A percentile compares a stretch with the other conserved stretches of the same genome.
These are phyloP conservation scores for Odontesthes bonariensis DNA, from an alignment of 2,113 vertebrate species.

Conservation along the genomic window DNA sequence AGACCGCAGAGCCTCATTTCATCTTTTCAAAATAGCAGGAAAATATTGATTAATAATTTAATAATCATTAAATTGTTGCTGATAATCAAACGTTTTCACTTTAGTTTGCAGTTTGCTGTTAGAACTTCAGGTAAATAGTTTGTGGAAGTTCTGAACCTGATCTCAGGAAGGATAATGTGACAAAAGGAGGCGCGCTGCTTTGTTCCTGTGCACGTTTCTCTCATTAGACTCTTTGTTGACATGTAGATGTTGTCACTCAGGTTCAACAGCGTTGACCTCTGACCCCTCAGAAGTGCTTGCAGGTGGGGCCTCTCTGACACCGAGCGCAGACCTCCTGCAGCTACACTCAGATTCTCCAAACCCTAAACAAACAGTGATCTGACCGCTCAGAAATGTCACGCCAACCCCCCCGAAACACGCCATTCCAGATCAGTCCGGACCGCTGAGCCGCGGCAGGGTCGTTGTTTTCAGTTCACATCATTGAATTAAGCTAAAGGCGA, in stretches of 20 bases:
- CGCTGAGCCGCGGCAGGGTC: too few species aligned
- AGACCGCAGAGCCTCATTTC: too few species aligned
- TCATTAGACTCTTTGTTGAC: constrained; percentile 75
- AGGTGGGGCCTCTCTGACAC: constrained; percentile 78
- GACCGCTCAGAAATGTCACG: constrained; percentile 48
- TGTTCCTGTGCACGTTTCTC: constrained; percentile 62
- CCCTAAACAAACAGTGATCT: constrained; percentile 76
- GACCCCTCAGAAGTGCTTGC: constrained; percentile 82
- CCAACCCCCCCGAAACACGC: constrained; percentile 27
- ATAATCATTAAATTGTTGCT: too few species aligned
- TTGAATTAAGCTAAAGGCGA: too few species aligned
- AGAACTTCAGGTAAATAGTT: too few species aligned
- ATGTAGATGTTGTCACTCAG: constrained; percentile 77
- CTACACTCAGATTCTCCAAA: constrained; percentile 50
- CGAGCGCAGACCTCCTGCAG: constrained; percentile 69
- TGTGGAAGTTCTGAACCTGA: too few species aligned
- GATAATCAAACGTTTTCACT: too few species aligned
- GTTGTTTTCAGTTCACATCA: neutral
- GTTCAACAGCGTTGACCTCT: constrained; percentile 80
- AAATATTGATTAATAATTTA: too few species aligned
- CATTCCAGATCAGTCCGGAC: too few species aligned
- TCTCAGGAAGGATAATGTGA: neutral
- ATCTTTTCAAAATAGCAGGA: too few species aligned
- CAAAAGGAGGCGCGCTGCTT: constrained; percentile 20
- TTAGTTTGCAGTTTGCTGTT: too few species aligned